Evolutionary conservation across 2,113 vertebrate species (phyloP).

Genomic region (Caracal caracal): DNA sequence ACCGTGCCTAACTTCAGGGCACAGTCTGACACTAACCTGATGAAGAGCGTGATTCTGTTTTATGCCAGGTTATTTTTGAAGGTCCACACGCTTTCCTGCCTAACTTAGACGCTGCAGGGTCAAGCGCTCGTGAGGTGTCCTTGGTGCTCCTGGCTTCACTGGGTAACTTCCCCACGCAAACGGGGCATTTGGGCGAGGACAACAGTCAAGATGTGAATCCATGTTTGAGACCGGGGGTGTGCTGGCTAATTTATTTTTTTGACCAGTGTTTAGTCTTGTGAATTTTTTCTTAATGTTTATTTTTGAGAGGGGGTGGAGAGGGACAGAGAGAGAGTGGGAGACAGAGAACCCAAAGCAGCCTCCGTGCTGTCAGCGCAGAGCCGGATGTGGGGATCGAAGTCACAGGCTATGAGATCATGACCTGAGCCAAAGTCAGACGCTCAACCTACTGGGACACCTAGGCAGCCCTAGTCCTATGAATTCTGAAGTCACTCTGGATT

Average conservation of each 20-base stretch:
- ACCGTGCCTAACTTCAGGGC: not conserved
- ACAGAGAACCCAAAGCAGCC: no score
- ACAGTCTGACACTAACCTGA: not conserved
- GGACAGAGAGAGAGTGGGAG: no score
- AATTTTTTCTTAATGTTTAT: no score
- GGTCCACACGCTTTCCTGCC: not conserved
- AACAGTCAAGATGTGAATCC: not conserved
- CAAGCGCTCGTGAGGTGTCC: not conserved
- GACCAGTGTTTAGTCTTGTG: not conserved
- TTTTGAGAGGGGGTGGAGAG: no score
- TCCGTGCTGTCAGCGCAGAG: no score
- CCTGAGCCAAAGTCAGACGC: no score
- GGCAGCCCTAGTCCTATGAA: not conserved
- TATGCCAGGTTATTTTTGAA: not conserved
- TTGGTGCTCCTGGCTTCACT: not conserved
- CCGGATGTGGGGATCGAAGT: no score
- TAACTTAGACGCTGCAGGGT: not conserved
- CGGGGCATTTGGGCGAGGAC: not conserved
- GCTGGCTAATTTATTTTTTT: not conserved
- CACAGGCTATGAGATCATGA: no score
- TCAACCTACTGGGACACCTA: no score
- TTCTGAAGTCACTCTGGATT: not conserved
- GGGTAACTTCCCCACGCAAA: not conserved
- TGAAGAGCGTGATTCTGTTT: not conserved
- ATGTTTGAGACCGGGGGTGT: not conserved